Percentiles rank a stretch among this genome's conserved stretches.
Conservation (phyloP, 2,888 invertebrate genomes). For the Diaphora mendica region DNA sequence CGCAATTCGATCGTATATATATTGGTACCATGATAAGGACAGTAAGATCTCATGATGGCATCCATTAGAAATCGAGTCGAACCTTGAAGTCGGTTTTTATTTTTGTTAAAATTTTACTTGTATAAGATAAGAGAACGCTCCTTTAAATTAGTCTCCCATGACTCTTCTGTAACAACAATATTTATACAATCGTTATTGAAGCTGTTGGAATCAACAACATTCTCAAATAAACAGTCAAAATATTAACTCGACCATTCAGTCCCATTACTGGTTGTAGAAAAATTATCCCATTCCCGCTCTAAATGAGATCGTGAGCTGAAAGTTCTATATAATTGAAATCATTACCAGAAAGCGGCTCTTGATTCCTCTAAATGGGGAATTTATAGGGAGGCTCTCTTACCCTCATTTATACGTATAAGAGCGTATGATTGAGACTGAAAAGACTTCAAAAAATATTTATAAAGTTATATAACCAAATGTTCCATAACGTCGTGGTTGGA, state of each 20-base stretch:
- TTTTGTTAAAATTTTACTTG: too few relatives aligned
- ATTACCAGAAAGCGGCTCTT: conserved; percentile 53
- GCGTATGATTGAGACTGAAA: conserved; percentile 8
- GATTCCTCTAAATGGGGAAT: conserved; percentile 58
- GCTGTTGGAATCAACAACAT: conserved; percentile 37
- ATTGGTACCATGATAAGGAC: too few relatives aligned
- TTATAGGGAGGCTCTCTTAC: conserved; percentile 43
- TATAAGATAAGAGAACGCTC: not conserved
- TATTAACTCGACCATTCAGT: conserved; percentile 31
- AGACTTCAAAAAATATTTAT: conserved; percentile 10
- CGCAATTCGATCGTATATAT: too few relatives aligned
- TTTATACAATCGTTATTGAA: conserved; percentile 42
- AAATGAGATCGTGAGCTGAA: conserved; percentile 50
- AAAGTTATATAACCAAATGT: conserved; percentile 6
- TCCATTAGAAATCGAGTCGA: too few relatives aligned
- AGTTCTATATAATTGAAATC: conserved; percentile 61
- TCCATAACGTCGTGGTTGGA: conserved; percentile 2
- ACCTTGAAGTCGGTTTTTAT: too few relatives aligned
- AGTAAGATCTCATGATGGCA: too few relatives aligned
- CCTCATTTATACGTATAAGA: conserved; percentile 19
- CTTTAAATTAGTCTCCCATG: conserved; percentile 19
- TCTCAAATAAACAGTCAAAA: conserved; percentile 30
- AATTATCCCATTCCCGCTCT: conserved; percentile 47
- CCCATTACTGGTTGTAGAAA: conserved; percentile 47
- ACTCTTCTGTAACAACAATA: conserved; percentile 25